These are phyloP conservation scores for Sarotherodon lohbergeri DNA, from an alignment of 2,113 vertebrate species.

Conservation along the genomic window DNA sequence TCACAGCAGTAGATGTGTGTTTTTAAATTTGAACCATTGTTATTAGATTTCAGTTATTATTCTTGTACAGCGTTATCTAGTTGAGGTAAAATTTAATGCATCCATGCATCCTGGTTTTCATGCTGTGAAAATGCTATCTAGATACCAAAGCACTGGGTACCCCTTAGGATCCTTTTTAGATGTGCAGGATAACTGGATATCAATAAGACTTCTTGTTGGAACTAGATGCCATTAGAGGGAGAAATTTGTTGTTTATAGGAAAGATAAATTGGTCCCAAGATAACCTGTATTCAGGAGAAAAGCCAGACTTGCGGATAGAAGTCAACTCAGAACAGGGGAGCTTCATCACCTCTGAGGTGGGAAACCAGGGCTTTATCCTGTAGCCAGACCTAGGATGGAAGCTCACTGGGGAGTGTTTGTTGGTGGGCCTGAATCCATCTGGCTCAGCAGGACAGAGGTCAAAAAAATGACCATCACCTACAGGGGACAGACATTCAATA, in stretches of 20 bases:
- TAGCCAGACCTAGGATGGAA: neutral
- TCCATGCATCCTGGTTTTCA: neutral
- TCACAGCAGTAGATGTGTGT: neutral
- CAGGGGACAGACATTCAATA: neutral
- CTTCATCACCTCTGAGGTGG: neutral
- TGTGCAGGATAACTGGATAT: neutral
- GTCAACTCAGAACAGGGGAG: neutral
- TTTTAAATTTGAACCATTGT: neutral
- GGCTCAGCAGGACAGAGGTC: neutral
- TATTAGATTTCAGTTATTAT: neutral
- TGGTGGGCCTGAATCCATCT: neutral
- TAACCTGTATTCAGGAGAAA: neutral
- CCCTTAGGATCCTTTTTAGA: neutral
- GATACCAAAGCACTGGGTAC: neutral
- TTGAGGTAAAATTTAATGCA: neutral
- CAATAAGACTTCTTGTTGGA: neutral
- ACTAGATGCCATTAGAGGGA: neutral
- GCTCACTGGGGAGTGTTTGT: neutral
- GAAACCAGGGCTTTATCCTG: neutral
- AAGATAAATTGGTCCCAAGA: neutral
- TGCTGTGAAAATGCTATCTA: neutral
- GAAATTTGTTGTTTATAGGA: neutral
- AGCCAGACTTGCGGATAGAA: neutral
- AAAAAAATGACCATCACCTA: neutral
- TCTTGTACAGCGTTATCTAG: neutral